Evolutionary conservation across 2,797 vertebrate species (phyloP).

Genomic region (Nothura maculosa): DNA sequence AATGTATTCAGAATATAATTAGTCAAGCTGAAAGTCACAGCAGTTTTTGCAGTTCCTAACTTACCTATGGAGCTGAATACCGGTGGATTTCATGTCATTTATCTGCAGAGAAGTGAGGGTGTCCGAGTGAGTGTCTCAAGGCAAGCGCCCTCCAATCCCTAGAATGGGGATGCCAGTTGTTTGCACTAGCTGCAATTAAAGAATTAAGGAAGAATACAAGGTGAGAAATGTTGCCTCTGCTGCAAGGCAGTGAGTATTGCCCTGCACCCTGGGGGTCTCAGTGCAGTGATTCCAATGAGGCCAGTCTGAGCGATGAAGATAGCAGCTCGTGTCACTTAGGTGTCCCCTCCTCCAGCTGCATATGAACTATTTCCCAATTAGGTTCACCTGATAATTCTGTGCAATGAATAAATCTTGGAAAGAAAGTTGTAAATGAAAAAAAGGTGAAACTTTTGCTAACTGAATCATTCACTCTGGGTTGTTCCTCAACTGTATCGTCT

Average conservation of each 20-base stretch:
- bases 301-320: neutral
- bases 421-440: neutral
- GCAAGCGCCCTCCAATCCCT: neutral
- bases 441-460: neutral
- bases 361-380: neutral
- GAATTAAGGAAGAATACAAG: neutral
- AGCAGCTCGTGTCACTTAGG: neutral
- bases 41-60: neutral
- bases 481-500: neutral
- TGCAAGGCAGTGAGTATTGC: neutral
- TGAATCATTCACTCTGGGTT: neutral
- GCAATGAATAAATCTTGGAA: neutral
- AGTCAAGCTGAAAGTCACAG: neutral
- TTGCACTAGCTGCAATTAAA: neutral
- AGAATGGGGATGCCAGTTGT: neutral
- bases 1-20: neutral
- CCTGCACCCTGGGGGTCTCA: fast-evolving
- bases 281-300: neutral
- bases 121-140: neutral
- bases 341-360: neutral
- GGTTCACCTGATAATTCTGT: neutral
- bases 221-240: neutral
- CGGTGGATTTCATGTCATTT: neutral
- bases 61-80: neutral
- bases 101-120: neutral